Evolutionary conservation across 2,113 vertebrate species (phyloP).

Genomic region (Rhinopomastus cyanomelas): DNA sequence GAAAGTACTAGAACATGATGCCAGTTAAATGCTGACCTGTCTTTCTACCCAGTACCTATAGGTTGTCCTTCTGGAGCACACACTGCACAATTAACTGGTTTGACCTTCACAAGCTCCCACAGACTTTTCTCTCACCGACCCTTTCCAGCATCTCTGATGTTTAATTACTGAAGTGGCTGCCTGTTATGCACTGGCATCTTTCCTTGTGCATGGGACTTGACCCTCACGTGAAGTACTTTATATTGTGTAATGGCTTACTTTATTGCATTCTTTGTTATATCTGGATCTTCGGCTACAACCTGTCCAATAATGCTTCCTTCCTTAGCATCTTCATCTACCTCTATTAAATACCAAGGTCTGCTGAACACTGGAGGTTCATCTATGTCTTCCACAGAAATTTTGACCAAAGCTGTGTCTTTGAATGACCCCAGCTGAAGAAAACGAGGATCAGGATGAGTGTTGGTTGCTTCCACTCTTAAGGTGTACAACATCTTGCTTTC

Average conservation of each 20-base stretch:
- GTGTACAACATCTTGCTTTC: conserved; percentile 88
- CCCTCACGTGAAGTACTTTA: background rate
- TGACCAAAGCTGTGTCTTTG: conserved; percentile 88
- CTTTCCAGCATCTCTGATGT: background rate
- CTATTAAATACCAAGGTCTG: conserved; percentile 87
- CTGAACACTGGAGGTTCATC: conserved; percentile 93
- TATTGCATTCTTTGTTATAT: conserved; percentile 83
- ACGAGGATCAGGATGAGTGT: conserved; percentile 86
- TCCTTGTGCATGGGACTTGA: background rate
- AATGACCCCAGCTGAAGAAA: conserved; percentile 90
- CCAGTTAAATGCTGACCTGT: background rate
- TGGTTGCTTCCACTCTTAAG: conserved; percentile 90
- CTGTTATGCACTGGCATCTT: background rate
- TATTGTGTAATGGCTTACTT: conserved; percentile 74
- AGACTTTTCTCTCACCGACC: background rate
- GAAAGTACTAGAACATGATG: background rate
- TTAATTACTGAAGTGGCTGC: background rate
- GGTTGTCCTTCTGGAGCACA: background rate
- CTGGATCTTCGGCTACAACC: conserved; percentile 90
- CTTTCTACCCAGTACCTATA: background rate
- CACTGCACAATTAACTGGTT: background rate
- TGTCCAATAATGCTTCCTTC: conserved; percentile 90
- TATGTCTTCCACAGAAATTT: conserved; percentile 87
- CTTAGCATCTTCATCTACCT: conserved; percentile 91
- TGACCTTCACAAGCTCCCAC: background rate